These are phyloP conservation scores for Labia minor DNA, from an alignment of 2,888 invertebrate species.

Conservation along the genomic window DNA sequence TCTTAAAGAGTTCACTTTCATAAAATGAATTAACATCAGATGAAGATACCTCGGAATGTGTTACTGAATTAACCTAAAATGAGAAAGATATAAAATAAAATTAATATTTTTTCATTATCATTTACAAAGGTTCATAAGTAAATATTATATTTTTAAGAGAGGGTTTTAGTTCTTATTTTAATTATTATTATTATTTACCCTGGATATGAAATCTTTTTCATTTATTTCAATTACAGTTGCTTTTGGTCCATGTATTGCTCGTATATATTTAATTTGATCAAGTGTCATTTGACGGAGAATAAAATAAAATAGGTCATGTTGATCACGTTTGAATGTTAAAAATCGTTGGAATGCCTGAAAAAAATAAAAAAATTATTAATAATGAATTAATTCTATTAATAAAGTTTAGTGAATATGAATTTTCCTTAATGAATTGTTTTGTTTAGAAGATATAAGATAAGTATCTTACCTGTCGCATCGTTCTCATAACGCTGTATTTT, in stretches of 20 bases:
- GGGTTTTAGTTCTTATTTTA: too few relatives aligned
- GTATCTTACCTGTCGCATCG: slow-evolving; percentile 70
- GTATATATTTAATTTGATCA: slow-evolving; percentile 79
- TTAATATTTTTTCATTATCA: too few relatives aligned
- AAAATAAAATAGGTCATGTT: slow-evolving; percentile 90
- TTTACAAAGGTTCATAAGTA: too few relatives aligned
- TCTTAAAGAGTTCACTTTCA: slow-evolving; percentile 76
- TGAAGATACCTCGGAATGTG: slow-evolving; percentile 38
- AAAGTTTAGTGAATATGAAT: neutral
- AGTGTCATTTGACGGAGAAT: slow-evolving; percentile 84
- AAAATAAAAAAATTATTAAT: slow-evolving; percentile 26
- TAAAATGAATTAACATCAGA: slow-evolving; percentile 82
- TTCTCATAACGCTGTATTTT: slow-evolving; percentile 94
- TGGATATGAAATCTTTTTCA: slow-evolving; percentile 71
- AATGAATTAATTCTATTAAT: neutral
- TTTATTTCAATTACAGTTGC: slow-evolving; percentile 63
- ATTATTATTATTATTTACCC: slow-evolving; percentile 39
- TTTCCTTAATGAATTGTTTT: too few relatives aligned
- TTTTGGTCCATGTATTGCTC: slow-evolving; percentile 52
- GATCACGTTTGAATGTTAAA: slow-evolving; percentile 86
- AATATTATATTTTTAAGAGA: too few relatives aligned
- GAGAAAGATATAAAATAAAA: slow-evolving; percentile 23
- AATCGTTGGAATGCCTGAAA: slow-evolving; percentile 85
- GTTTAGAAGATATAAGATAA: neutral
- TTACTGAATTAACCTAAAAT: slow-evolving; percentile 57